Evolutionary conservation across 2,797 vertebrate species (phyloP), one percentile per base, ranked within the genome.

Genomic region (Hippocampus kuda): DNA sequence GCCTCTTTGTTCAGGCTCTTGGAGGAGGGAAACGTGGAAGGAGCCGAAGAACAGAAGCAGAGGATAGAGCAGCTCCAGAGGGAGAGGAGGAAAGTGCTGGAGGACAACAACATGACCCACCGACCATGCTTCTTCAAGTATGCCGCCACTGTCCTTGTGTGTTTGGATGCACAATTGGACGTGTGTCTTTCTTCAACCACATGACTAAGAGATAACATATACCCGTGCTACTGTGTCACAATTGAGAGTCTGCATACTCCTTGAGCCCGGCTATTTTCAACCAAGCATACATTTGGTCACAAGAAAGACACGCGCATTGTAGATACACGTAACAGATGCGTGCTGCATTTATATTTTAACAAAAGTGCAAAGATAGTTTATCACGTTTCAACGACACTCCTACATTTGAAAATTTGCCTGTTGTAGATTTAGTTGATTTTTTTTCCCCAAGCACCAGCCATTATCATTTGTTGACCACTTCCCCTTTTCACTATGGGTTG

Each of bases 81-180:
- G 75, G 95, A 97, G 65, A 90, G 94, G 78, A 91, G 92, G 73
- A 93, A 91, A 79, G 89, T 94, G 73, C 83, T 96, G 51, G 92
- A 95, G 79, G 96, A 96, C 73, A 96, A 93, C 79, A 92, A 86
- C 72, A 80, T 93, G 86, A 90, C 86, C 1, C 94, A 98, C 83
- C 91, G 93, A 66, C 93, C 97, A 1, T 87, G 90, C 69, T 98
- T 98, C 84, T 99, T 99, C 89, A 94, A 91, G 97, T 98, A 89
- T 0, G 86, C 46, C 8, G 38, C 34, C 49, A n/a, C 68, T 61
- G 2, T 49, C n/a, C 18, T 67, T 13, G 3, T 53, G n/a, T 66
- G 42, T 66, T 41, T 59, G 56, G 24, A 27, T 69, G 15, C 30
- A 24, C 12, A n/a, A 18, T 69, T 48, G 26, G 63, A 66, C 49